phyloP scores from a whole-genome alignment of 2,113 vertebrate genomes.

The Triplophysa tibetana region DNA sequence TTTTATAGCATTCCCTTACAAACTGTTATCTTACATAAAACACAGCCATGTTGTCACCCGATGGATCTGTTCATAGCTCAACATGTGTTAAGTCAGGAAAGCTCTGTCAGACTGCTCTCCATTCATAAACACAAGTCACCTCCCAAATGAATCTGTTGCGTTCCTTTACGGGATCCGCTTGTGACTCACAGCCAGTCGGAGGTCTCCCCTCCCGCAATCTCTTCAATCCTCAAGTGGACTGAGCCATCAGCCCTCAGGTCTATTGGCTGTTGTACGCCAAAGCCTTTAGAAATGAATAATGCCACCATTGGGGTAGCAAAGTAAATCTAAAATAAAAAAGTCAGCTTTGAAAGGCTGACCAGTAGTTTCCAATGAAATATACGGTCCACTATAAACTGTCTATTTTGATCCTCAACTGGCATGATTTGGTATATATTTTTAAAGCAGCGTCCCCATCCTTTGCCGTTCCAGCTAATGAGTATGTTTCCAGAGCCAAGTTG shows the following conservation, averaged over 20 bases:
- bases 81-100: no score
- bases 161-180: no score
- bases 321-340: background rate
- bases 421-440: background rate
- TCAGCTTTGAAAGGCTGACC: background rate
- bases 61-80: no score
- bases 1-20: background rate
- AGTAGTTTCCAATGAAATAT: background rate
- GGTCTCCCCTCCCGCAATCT: no score
- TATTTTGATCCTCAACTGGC: background rate
- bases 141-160: background rate
- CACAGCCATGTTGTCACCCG: background rate
- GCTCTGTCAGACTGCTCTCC: background rate
- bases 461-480: background rate
- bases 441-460: background rate
- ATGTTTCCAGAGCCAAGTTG: background rate
- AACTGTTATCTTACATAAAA: background rate
- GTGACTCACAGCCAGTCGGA: no score
- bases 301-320: background rate
- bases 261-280: background rate
- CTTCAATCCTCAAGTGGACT: background rate
- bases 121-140: background rate
- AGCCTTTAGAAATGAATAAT: background rate
- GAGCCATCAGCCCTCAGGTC: background rate
- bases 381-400: background rate